Conservation (phyloP, 2,888 invertebrate species). For the Cyaniris semiargus region DNA sequence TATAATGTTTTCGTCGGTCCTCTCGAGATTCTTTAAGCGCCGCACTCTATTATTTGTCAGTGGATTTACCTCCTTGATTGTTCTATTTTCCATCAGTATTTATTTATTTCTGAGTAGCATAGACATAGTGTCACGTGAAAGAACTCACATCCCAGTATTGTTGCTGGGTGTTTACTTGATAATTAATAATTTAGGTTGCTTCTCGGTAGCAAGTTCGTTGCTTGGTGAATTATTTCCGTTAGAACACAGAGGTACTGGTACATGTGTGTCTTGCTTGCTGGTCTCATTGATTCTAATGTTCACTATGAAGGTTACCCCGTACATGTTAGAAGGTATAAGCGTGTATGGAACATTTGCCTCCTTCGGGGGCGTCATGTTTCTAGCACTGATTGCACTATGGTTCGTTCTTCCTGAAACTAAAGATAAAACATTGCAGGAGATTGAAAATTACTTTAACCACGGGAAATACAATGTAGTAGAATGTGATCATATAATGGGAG, state of each 20-base stretch:
- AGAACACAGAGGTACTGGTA: slow-evolving; percentile 24
- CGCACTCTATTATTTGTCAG: slow-evolving; percentile 55
- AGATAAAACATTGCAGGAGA: slow-evolving; percentile 50
- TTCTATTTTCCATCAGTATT: slow-evolving; percentile 49
- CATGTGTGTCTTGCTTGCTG: slow-evolving; percentile 16
- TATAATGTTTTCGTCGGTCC: slow-evolving; percentile 51
- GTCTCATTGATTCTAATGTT: slow-evolving; percentile 21
- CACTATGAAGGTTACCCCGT: slow-evolving; percentile 16
- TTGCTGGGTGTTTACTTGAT: slow-evolving; percentile 8
- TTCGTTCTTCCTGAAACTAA: slow-evolving; percentile 51
- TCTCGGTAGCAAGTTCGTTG: slow-evolving; percentile 16
- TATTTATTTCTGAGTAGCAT: slow-evolving; percentile 51
- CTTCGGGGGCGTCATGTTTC: neutral
- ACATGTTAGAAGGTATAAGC: neutral
- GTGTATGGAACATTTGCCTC: slow-evolving; percentile 19
- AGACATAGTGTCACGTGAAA: slow-evolving; percentile 10
- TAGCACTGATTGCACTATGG: slow-evolving; percentile 39
- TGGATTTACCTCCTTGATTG: slow-evolving; percentile 50
- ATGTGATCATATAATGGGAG: neutral
- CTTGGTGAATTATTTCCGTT: slow-evolving; percentile 28
- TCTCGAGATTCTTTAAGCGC: slow-evolving; percentile 55
- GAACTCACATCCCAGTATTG: slow-evolving; percentile 1
- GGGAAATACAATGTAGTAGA: slow-evolving; percentile 44
- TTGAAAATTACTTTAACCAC: slow-evolving; percentile 50
- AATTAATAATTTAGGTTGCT: slow-evolving; percentile 29